Conservation (phyloP, 2,113 vertebrate species). For the Nothobranchius kuhntae region DNA sequence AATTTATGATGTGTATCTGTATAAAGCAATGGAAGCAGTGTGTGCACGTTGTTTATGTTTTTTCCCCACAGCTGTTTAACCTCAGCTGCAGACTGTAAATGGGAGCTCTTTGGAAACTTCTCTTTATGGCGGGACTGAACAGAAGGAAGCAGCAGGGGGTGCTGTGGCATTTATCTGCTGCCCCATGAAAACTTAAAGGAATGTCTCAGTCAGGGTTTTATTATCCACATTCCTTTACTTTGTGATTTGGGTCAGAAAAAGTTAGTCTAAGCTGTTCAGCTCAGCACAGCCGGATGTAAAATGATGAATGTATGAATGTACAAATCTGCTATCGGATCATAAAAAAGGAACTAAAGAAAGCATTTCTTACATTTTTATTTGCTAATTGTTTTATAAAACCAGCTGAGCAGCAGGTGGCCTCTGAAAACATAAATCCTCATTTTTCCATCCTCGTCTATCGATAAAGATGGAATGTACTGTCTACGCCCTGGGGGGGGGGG, state of each 20-base stretch:
- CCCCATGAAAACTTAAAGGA: conserved; percentile 4
- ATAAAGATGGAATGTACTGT: conserved; percentile 68
- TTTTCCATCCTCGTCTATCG: conserved; percentile 53
- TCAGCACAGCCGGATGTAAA: neutral
- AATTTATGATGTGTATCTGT: too few species aligned
- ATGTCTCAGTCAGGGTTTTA: conserved; percentile 16
- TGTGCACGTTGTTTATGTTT: too few species aligned
- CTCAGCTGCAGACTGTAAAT: too few species aligned
- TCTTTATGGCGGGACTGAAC: too few species aligned
- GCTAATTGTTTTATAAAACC: conserved; percentile 20
- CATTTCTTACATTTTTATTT: neutral
- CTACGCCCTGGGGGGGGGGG: conserved; percentile 50
- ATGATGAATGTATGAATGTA: neutral
- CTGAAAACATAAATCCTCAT: conserved; percentile 27
- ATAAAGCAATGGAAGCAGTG: too few species aligned
- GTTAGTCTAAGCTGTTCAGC: neutral
- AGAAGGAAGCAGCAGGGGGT: conserved; percentile 71
- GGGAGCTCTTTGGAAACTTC: too few species aligned
- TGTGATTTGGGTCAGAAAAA: too few species aligned
- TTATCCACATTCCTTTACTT: neutral
- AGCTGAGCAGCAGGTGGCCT: conserved; percentile 30
- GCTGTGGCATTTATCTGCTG: conserved; percentile 64
- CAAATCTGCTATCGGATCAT: neutral
- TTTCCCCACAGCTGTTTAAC: too few species aligned
- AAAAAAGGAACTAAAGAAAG: too few species aligned